Conservation (phyloP, 1,140 invertebrate species). For the Trachelipus rathkii region DNA sequence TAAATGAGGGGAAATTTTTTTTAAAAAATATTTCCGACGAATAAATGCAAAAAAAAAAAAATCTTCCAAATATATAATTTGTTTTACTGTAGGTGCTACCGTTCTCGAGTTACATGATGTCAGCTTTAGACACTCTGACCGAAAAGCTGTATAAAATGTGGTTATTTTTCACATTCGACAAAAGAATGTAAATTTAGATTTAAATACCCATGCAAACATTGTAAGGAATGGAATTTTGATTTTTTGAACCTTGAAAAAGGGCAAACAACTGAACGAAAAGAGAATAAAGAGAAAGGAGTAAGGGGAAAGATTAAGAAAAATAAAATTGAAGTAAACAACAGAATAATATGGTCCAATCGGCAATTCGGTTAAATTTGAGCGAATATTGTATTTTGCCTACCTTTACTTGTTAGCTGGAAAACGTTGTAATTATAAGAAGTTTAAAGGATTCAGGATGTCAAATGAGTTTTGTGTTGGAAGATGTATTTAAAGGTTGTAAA, state of each 20-base stretch:
- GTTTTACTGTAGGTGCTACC: no score
- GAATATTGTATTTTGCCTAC: background rate
- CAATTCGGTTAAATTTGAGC: background rate
- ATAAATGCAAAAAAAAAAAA: no score
- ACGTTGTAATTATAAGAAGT: background rate
- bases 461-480: background rate
- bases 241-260: background rate
- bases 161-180: background rate
- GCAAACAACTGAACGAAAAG: background rate
- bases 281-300: no score
- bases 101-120: no score
- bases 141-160: background rate
- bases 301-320: background rate
- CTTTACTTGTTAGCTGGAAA: background rate
- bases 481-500: no score
- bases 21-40: no score
- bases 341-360: background rate
- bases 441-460: conserved; percentile 6
- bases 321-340: background rate
- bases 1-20: no score
- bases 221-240: background rate
- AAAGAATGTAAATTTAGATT: conserved; percentile 9
- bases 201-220: background rate
- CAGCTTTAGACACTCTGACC: no score
- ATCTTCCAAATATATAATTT: no score